Base-by-base conservation (phyloP, 2,888 invertebrate genomes). In the Bellardia pandia region DNA sequence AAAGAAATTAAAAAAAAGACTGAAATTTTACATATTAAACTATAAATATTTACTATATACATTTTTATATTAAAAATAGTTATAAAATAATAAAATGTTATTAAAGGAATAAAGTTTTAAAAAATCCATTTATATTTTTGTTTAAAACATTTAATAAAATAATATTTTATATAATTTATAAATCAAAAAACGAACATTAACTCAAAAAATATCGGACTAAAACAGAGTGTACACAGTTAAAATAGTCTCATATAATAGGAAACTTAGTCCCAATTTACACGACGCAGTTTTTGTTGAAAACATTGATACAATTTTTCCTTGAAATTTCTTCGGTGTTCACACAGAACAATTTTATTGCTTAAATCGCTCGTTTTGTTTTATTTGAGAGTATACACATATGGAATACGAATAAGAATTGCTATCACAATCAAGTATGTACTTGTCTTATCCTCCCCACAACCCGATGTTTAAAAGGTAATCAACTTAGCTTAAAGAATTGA, bases 21-120 rank as follows among this genome's bases (percentile, higher is more conserved):
- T 78, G 48, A 72, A 68, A 23, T 8, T 51, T 48, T 69, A 48
- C 42, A 23, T 40, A 5, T 2, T 53, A 30, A 53, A 53, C 37
- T 58, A 72, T 58, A 64, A 68, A 64, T 56, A 48, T 42, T 64
- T 45, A 58, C 6, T 33, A 68, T 66, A 23, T 66, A 66, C 9
- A 74, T 66, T 40, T 76, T 62, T 69, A 33, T 48, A 51, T 45
- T 45, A 64, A 80, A 80, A 56, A 45, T 45, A 64, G 45, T 71
- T 71, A 71, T 71, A 77, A 76, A 76, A 71, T 14, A 37, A 37
- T n/a, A 16, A 74, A 64, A 69, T 42, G 9, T 72, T 64, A 51
- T 40, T 51, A 40, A 80, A 80, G 40, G 40, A 62, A 71, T 79
- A 79, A 79, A 79, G 51, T 62, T 79, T 71, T 13, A 51, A 51